Conservation (phyloP, 1,140 invertebrate genomes). For the Cydia pomonella region DNA sequence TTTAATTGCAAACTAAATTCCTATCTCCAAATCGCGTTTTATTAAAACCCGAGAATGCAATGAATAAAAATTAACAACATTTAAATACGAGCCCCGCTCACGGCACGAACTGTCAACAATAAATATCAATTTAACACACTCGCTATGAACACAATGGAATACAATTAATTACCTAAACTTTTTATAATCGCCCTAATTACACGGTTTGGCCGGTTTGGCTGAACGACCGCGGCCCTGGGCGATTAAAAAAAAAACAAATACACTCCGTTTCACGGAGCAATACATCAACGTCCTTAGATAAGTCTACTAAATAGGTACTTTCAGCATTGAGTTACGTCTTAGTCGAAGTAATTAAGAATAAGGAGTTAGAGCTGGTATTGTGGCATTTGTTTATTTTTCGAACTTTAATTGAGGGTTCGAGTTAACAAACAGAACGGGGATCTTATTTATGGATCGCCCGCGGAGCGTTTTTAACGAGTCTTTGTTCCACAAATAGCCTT, state of each 20-base stretch:
- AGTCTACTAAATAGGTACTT: conserved; percentile 68
- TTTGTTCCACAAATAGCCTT: conserved; percentile 38
- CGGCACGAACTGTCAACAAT: conserved; percentile 67
- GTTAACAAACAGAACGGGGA: conserved; percentile 66
- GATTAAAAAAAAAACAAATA: conserved; percentile 51
- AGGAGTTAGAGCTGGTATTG: conserved; percentile 61
- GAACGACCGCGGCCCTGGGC: conserved; percentile 43
- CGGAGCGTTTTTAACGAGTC: conserved; percentile 42
- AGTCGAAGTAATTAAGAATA: conserved; percentile 76
- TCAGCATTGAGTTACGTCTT: conserved; percentile 71
- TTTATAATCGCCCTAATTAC: conserved; percentile 67
- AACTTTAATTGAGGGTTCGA: conserved; percentile 68
- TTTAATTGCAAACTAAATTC: conserved; percentile 38
- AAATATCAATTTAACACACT: conserved; percentile 64
- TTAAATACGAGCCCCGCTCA: conserved; percentile 50
- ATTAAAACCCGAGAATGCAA: conserved; percentile 35
- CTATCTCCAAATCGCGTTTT: conserved; percentile 19
- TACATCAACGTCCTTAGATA: conserved; percentile 72
- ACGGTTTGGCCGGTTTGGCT: conserved; percentile 58
- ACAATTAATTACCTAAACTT: conserved; percentile 70
- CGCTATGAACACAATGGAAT: conserved; percentile 46
- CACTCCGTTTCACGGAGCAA: conserved; percentile 58
- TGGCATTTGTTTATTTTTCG: conserved; percentile 63
- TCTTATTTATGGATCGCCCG: conserved; percentile 56
- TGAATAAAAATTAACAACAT: conserved; percentile 54